Conservation (phyloP, 2,797 vertebrate genomes). For the Staurois parvus region DNA sequence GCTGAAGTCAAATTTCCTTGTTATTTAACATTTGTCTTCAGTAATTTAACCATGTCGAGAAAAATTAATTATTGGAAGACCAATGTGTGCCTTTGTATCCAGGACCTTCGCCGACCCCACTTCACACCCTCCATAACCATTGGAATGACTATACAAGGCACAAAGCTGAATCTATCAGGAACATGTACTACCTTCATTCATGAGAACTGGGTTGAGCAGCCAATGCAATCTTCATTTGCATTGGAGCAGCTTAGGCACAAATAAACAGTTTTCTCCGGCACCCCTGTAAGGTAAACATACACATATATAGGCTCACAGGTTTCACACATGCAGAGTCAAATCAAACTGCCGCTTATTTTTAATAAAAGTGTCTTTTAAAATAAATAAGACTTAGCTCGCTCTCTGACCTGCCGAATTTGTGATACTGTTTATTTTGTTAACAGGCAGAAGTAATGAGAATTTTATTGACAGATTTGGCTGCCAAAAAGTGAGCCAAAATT, state of each 20-base stretch:
- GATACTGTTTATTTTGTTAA: constrained; percentile 37
- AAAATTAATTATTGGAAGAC: neutral
- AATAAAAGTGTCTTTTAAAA: constrained; percentile 19
- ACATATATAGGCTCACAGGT: constrained; percentile 7
- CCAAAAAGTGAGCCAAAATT: neutral
- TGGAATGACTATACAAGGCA: neutral
- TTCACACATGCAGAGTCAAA: neutral
- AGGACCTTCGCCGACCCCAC: neutral
- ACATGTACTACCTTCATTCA: constrained; percentile 1
- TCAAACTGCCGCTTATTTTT: constrained; percentile 4
- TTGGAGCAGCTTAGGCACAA: constrained; percentile 11
- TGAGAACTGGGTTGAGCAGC: neutral
- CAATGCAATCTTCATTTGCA: constrained; percentile 6
- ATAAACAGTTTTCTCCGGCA: constrained; percentile 1
- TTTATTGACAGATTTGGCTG: constrained; percentile 29
- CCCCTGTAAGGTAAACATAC: neutral
- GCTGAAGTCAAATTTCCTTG: too few species aligned
- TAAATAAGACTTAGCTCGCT: constrained; percentile 15
- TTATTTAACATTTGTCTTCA: neutral
- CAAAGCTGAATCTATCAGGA: neutral
- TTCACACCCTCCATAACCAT: neutral
- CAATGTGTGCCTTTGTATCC: neutral
- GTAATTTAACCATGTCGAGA: neutral
- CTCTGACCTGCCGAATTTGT: constrained; percentile 3
- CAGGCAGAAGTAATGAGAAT: constrained; percentile 35